Conservation (phyloP, 2,113 vertebrate genomes). For the Pollachius pollachius region DNA sequence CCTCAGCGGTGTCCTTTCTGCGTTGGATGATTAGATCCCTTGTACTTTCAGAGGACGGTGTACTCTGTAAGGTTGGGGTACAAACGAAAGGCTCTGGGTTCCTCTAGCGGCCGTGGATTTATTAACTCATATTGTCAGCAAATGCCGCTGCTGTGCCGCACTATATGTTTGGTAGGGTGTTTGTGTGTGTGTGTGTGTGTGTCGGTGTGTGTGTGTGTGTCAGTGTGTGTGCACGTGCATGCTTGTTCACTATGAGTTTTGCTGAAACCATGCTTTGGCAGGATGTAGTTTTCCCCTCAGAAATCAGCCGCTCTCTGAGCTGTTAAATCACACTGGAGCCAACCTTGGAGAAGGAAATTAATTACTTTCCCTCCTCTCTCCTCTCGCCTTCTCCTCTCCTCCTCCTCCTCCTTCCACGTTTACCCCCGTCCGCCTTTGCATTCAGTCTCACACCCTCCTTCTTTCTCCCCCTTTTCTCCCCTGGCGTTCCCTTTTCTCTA, state of each 20-base stretch:
- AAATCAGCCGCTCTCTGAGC: conserved; percentile 72
- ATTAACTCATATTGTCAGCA: too few species aligned
- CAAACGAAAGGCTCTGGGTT: too few species aligned
- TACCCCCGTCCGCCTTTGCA: neutral
- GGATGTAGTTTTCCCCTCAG: conserved; percentile 63
- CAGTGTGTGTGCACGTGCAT: neutral
- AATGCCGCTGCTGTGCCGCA: too few species aligned
- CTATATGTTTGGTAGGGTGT: neutral
- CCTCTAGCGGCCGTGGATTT: too few species aligned
- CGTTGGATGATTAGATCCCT: too few species aligned
- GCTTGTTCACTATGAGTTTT: conserved; percentile 20
- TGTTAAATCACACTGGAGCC: conserved; percentile 71
- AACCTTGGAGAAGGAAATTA: conserved; percentile 73
- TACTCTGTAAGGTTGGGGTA: too few species aligned
- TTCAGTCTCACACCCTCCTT: conserved; percentile 1
- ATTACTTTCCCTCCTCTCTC: conserved; percentile 64
- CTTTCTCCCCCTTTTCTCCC: neutral
- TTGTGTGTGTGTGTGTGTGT: neutral
- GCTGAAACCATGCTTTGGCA: conserved; percentile 51
- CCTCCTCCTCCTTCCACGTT: conserved; percentile 7
- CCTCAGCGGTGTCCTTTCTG: too few species aligned
- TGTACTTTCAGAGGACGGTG: too few species aligned
- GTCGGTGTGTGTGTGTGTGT: neutral
- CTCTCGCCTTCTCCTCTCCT: conserved; percentile 25
- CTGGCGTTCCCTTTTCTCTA: neutral